A percentile compares a stretch with the other conserved stretches of the same genome.
Conservation (phyloP, 2,797 vertebrate species). For the Rachycentron canadum region DNA sequence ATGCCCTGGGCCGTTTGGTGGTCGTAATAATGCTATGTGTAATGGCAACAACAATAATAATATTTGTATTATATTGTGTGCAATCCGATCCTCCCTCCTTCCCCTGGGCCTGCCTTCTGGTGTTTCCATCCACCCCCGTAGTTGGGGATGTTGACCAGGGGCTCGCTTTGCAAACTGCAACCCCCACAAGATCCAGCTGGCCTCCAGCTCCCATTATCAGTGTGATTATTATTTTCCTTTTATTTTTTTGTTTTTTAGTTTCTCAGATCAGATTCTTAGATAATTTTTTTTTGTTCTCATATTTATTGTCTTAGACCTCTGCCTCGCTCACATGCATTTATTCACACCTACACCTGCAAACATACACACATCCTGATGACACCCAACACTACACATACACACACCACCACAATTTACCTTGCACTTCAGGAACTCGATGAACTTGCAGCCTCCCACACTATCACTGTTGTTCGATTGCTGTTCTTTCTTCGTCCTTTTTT, state of each 20-base stretch:
- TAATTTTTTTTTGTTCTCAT: not conserved
- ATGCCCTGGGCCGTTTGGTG: not conserved
- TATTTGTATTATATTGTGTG: not conserved
- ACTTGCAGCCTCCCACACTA: not conserved
- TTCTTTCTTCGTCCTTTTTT: not conserved
- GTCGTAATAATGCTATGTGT: not conserved
- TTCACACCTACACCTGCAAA: too few relatives aligned
- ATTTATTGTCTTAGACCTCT: not conserved
- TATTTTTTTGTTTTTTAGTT: not conserved
- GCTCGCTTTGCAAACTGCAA: not conserved
- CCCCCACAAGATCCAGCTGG: not conserved
- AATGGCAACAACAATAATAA: not conserved
- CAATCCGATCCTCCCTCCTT: not conserved
- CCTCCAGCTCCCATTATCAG: not conserved
- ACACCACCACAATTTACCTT: not conserved
- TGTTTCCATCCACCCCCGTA: not conserved
- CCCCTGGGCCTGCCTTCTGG: not conserved
- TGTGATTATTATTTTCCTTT: not conserved
- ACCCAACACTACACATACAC: not conserved
- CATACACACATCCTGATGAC: not conserved
- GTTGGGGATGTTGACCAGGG: not conserved
- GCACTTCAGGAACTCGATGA: not conserved
- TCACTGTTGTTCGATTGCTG: not conserved
- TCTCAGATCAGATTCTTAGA: not conserved
- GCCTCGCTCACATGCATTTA: too few relatives aligned